Evolutionary conservation across 2,797 vertebrate genomes (phyloP).

Genomic region (Peromyscus eremicus): DNA sequence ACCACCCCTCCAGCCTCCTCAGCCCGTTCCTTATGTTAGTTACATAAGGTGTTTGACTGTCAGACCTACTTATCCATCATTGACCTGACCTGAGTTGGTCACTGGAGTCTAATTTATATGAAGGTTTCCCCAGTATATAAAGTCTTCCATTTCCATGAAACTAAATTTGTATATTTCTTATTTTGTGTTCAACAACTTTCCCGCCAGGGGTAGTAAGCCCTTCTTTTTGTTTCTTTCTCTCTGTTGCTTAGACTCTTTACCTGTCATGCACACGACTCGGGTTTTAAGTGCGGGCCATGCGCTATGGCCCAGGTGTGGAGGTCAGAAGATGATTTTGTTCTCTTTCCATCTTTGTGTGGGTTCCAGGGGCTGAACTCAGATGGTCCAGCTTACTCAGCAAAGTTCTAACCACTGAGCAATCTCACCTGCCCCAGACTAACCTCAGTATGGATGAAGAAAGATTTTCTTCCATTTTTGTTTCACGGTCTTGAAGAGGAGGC

Average conservation of each 20-base stretch:
- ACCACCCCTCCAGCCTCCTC: neutral
- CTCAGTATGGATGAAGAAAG: neutral
- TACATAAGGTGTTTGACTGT: neutral
- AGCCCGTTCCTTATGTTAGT: neutral
- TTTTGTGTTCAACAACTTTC: neutral
- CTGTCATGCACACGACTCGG: neutral
- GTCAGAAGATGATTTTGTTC: neutral
- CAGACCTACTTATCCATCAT: neutral
- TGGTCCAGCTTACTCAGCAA: neutral
- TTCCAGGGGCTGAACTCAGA: neutral
- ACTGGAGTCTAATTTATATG: neutral
- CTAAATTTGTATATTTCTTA: neutral
- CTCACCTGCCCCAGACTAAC: neutral
- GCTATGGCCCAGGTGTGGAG: neutral
- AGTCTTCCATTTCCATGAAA: neutral
- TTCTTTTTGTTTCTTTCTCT: neutral
- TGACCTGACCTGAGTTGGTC: neutral
- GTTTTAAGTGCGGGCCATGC: neutral
- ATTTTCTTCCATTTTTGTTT: neutral
- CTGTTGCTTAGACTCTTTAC: neutral
- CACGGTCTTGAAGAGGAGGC: neutral
- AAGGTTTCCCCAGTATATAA: neutral
- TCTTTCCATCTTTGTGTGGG: neutral
- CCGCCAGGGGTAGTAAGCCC: neutral
- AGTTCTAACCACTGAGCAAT: neutral